phyloP scores from a whole-genome alignment of 2,113 vertebrate genomes.

The Naja naja region DNA sequence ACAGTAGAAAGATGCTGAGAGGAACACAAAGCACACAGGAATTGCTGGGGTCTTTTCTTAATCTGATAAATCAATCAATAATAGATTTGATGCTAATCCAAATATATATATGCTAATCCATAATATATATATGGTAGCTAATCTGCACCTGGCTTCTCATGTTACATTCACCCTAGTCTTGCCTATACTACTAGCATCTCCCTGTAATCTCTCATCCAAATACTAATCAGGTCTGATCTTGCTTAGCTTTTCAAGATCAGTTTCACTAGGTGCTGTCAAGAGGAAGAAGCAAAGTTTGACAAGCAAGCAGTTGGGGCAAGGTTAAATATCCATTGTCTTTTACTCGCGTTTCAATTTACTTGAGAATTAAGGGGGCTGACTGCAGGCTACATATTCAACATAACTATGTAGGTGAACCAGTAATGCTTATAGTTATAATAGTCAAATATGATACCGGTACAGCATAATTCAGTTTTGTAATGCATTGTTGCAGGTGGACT shows the following conservation, averaged over 20 bases:
- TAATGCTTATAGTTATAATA: slow-evolving; percentile 25
- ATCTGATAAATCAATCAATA: background rate
- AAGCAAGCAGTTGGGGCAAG: background rate
- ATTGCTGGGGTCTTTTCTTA: background rate
- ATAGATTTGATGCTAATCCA: background rate
- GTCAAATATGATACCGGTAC: slow-evolving; percentile 11
- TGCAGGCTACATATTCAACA: background rate
- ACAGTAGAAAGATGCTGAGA: background rate
- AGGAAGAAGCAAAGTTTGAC: background rate
- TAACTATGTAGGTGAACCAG: background rate
- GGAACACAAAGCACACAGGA: background rate
- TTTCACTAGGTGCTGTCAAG: background rate
- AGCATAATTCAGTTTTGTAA: background rate
- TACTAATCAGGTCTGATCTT: background rate
- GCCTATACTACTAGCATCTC: background rate
- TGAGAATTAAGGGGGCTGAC: background rate
- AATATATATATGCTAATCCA: no score
- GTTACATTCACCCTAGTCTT: background rate
- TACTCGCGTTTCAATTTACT: background rate
- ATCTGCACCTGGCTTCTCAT: background rate
- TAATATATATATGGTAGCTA: no score
- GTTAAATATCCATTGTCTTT: background rate
- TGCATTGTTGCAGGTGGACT: slow-evolving; percentile 1
- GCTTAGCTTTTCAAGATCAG: background rate
- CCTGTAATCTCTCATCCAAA: background rate